Evolutionary conservation across 1,140 invertebrate species (phyloP).

Genomic region (Zeugodacus cucurbitae): DNA sequence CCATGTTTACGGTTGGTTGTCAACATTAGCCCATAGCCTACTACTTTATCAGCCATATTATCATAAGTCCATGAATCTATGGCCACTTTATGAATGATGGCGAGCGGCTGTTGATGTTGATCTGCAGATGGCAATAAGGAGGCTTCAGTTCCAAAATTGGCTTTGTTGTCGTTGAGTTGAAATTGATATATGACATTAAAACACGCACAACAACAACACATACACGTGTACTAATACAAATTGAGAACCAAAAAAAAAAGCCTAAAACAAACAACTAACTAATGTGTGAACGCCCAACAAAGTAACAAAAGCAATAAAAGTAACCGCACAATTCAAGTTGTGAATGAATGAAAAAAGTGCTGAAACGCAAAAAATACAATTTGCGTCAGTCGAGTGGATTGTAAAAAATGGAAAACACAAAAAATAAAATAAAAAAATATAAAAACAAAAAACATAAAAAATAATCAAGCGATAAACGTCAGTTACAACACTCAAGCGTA

Average conservation of each 20-base stretch:
- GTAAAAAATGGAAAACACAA: not conserved
- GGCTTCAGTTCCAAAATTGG: not conserved
- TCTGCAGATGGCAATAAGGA: not conserved
- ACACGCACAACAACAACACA: not conserved
- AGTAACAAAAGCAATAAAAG: not conserved
- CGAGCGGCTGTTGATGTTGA: not conserved
- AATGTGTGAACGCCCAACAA: not conserved
- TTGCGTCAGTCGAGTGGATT: not conserved
- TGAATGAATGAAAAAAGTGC: slow-evolving; percentile 2
- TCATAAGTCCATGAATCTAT: not conserved
- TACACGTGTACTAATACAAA: not conserved
- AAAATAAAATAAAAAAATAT: not conserved
- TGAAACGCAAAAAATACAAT: not conserved
- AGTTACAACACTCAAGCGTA: not conserved
- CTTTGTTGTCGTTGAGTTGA: not conserved
- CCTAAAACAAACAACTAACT: not conserved
- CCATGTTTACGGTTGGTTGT: not conserved
- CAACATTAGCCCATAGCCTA: not conserved
- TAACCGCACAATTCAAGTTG: not conserved
- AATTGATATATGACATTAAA: not conserved
- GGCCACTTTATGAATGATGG: not conserved
- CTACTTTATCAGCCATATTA: not conserved
- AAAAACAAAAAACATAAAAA: not conserved
- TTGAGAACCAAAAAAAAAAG: not conserved
- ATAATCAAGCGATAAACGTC: not conserved